phyloP scores from a whole-genome alignment of 2,113 vertebrate species.

The Amia ocellicauda region DNA sequence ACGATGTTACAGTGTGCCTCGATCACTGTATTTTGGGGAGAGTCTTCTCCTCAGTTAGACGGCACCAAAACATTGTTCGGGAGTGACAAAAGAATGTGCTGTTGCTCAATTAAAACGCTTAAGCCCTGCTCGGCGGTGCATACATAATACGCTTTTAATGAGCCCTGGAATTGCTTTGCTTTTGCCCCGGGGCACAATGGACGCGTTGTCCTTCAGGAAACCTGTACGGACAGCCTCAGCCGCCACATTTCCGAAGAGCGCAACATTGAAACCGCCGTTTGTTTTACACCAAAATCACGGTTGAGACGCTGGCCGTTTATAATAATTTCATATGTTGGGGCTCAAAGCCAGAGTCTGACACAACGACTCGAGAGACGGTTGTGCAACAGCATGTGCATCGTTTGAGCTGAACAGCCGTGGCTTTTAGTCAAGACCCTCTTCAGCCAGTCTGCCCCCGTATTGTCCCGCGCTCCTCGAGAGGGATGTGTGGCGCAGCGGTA shows the following conservation, averaged over 20 bases:
- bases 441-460: not conserved
- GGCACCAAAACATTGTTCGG: not conserved
- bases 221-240: constrained; percentile 19
- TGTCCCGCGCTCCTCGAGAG: constrained; percentile 6
- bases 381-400: not conserved
- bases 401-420: constrained; percentile 27
- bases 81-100: not conserved
- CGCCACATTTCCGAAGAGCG: not conserved
- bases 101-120: constrained; percentile 20
- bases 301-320: too few species aligned
- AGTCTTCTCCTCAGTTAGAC: too few species aligned
- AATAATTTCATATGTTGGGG: too few species aligned
- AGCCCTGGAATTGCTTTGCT: not conserved
- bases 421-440: constrained; percentile 7
- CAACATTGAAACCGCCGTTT: too few species aligned
- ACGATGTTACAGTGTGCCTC: too few species aligned
- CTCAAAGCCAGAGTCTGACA: too few species aligned
- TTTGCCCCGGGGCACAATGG: constrained; percentile 26
- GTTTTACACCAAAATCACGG: too few species aligned
- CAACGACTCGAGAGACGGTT: too few species aligned
- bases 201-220: constrained; percentile 20
- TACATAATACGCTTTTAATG: constrained; percentile 25
- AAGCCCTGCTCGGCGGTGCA: constrained; percentile 9
- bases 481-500: constrained; percentile 18
- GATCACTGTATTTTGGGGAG: too few species aligned